Evolutionary conservation across 92 coral and sea anemone genomes (phyloP), one percentile per base, ranked within the genome.

Genomic region (Paragorgia papillata): DNA sequence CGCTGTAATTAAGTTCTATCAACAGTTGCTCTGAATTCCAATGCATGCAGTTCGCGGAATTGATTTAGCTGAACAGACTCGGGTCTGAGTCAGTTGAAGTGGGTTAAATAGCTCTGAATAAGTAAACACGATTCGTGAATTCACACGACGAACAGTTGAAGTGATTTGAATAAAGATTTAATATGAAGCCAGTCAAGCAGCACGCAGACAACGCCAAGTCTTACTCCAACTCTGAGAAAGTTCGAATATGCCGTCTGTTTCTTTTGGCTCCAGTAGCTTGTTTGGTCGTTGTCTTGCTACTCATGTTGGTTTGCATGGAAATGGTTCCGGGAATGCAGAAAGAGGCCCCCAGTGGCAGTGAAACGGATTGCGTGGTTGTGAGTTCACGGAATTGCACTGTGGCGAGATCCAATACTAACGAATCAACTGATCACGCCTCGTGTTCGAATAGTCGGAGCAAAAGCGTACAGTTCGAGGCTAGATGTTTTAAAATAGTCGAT

Each of bases 201-300:
- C n/a, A n/a, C n/a, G n/a, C n/a, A n/a, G n/a, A n/a, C n/a, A n/a
- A n/a, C n/a, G n/a, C n/a, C n/a, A n/a, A n/a, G n/a, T n/a, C n/a
- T 6, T 34, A 48, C 3, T n/a, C 64, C 9, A 71, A 71, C 32
- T 13, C 40, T 18, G 41, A 32, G 35, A 71, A 71, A 53, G 78
- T 71, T 25, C 40, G 58, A 6, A 58, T 35, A 15, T 71, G 78
- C 21, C 78, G 78, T 33, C 61, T 71, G 25, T 29, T 53, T 19
- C 20, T 53, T 3, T 26, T 71, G 63, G 64, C 78, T 30, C 78
- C 78, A 7, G 14, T 71, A 0, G 51, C 29, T 30, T 51, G 78
- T 71, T 4, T 71, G 0, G 2, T 71, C 1, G 17, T 31, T 15
- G 64, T 51, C 15, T 55, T 21, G 15, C 41, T 71, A 28, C 27